Evolutionary conservation across 2,113 vertebrate genomes (phyloP).

Genomic region (Xerus inauris): DNA sequence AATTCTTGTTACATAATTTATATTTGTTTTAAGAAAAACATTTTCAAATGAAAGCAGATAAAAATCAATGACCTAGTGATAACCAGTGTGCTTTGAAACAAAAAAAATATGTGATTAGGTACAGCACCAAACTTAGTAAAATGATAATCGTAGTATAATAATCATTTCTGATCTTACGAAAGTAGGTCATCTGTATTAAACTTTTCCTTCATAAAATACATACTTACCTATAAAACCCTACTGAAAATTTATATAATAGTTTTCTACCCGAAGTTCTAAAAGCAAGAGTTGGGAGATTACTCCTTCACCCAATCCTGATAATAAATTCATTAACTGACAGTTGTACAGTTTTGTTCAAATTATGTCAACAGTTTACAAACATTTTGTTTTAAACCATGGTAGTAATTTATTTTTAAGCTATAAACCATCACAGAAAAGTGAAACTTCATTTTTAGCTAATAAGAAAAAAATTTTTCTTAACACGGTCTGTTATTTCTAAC

Average conservation of each 20-base stretch:
- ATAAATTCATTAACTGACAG: neutral
- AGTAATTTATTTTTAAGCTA: neutral
- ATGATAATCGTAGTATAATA: neutral
- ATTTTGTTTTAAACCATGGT: neutral
- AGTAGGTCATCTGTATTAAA: neutral
- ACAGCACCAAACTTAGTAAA: neutral
- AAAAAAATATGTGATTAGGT: neutral
- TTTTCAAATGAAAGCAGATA: conserved; percentile 9
- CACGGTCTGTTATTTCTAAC: neutral
- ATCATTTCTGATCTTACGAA: conserved; percentile 34
- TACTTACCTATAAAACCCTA: neutral
- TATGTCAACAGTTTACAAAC: neutral
- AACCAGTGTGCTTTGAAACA: neutral
- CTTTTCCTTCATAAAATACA: conserved; percentile 33
- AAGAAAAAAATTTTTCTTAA: neutral
- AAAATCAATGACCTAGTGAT: neutral
- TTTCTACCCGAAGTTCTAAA: neutral
- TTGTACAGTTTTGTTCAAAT: neutral
- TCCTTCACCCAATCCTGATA: neutral
- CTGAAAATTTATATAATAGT: neutral
- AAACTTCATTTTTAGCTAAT: conserved; percentile 20
- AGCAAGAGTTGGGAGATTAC: neutral
- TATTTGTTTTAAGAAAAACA: conserved; percentile 17
- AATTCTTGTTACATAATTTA: neutral
- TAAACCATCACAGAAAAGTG: neutral